Evolutionary conservation across 1,140 invertebrate genomes (phyloP).

Genomic region (Drosophila rhopaloa): DNA sequence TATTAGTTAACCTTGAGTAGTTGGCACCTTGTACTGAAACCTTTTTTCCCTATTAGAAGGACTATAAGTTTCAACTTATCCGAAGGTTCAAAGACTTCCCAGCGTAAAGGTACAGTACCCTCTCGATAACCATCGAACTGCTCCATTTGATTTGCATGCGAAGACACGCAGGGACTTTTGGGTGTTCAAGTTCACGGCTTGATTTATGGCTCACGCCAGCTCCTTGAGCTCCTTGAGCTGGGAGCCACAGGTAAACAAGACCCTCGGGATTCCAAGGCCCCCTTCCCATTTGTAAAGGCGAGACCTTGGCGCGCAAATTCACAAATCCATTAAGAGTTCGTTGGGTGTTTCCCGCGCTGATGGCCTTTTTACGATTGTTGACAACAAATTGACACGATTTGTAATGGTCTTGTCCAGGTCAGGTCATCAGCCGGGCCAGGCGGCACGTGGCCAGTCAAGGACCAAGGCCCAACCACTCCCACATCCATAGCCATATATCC

Average conservation of each 20-base stretch:
- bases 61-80: not conserved
- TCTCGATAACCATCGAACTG: conserved; percentile 31
- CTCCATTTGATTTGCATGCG: conserved; percentile 62
- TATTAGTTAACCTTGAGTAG: not conserved
- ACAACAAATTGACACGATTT: conserved; percentile 81
- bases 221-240: conserved; percentile 33
- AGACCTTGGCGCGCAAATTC: conserved; percentile 70
- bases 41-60: not conserved
- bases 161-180: conserved; percentile 52
- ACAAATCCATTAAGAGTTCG: conserved; percentile 64
- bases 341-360: conserved; percentile 48
- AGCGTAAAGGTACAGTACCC: conserved; percentile 14
- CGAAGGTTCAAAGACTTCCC: conserved; percentile 6
- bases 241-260: conserved; percentile 42
- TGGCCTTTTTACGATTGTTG: conserved; percentile 76
- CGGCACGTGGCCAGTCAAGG: conserved; percentile 63
- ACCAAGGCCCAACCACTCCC: conserved; percentile 5
- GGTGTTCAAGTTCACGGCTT: conserved; percentile 74
- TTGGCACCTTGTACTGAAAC: not conserved
- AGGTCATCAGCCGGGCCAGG: conserved; percentile 51
- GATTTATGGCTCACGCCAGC: conserved; percentile 68
- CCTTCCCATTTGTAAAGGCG: conserved; percentile 2
- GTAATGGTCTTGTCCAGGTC: conserved; percentile 53
- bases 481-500: not conserved
- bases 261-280: conserved; percentile 24